phyloP scores from a whole-genome alignment of 2,113 vertebrate species.

The Misgurnus anguillicaudatus region DNA sequence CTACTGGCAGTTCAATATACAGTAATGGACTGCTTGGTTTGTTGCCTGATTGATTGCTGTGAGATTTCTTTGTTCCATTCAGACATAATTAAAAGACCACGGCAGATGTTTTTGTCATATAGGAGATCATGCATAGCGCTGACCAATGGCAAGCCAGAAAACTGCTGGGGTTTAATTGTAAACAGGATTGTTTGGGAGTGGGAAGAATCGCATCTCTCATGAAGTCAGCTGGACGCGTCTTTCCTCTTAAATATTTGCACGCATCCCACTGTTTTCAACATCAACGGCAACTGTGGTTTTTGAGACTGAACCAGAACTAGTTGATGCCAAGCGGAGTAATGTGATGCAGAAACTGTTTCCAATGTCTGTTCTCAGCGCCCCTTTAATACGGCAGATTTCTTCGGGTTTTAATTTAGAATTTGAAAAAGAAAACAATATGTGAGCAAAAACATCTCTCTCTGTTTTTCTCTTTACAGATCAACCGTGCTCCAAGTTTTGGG shows the following conservation, averaged over 20 bases:
- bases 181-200: background rate
- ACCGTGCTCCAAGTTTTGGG: constrained; percentile 97
- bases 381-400: background rate
- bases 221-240: too few species aligned
- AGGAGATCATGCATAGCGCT: background rate
- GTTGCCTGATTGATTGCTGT: background rate
- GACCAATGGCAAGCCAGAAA: background rate
- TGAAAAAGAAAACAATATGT: background rate
- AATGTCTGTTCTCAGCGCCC: background rate
- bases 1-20: background rate
- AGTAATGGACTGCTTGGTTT: constrained; percentile 1
- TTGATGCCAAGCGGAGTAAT: constrained; percentile 4
- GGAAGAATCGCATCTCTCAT: too few species aligned
- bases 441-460: constrained; percentile 6
- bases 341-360: background rate
- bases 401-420: constrained; percentile 16
- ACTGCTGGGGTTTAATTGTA: background rate
- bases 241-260: too few species aligned
- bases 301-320: background rate
- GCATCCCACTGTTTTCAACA: background rate
- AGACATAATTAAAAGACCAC: constrained; percentile 8
- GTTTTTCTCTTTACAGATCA: constrained; percentile 80
- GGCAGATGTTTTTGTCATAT: background rate
- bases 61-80: background rate
- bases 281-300: background rate